These are phyloP conservation scores for Eupithecia subfuscata DNA, from an alignment of 2,888 invertebrate genomes.

Conservation along the genomic window DNA sequence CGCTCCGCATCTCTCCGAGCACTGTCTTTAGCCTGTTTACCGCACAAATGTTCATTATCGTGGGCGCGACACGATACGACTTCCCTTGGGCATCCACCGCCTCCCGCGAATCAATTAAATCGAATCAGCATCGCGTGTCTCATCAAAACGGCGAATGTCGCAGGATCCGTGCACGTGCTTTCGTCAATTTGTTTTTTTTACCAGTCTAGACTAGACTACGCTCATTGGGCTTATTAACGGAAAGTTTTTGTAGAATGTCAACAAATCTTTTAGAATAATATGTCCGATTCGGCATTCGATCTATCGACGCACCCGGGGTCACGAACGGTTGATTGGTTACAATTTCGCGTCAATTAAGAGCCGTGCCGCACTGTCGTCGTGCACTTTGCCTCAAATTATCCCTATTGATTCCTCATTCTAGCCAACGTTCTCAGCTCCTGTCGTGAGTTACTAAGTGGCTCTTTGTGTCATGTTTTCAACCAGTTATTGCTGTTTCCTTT, in stretches of 20 bases:
- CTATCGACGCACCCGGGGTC: constrained; percentile 57
- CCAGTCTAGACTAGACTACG: constrained; percentile 35
- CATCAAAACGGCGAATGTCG: constrained; percentile 51
- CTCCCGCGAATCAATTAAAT: constrained; percentile 68
- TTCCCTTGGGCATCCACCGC: constrained; percentile 54
- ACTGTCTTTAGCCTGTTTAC: background rate
- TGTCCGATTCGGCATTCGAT: constrained; percentile 52
- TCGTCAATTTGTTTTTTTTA: constrained; percentile 43
- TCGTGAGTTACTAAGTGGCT: constrained; percentile 42
- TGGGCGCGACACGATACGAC: constrained; percentile 55
- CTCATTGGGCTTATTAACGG: constrained; percentile 23
- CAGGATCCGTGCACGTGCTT: constrained; percentile 51
- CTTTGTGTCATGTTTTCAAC: constrained; percentile 42
- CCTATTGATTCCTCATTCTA: constrained; percentile 78
- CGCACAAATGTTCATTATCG: constrained; percentile 48
- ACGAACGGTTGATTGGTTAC: constrained; percentile 73
- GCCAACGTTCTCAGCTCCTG: constrained; percentile 48
- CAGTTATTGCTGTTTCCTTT: constrained; percentile 42
- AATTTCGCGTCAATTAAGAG: constrained; percentile 79
- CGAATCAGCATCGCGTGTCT: constrained; percentile 64
- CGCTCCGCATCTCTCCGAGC: too few species aligned
- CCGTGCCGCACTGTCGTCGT: constrained; percentile 57
- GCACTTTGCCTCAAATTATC: constrained; percentile 69
- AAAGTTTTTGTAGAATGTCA: constrained; percentile 22
- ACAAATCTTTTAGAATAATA: constrained; percentile 20